Conservation (phyloP, 2,113 vertebrate genomes). For the Caranx melampygus region DNA sequence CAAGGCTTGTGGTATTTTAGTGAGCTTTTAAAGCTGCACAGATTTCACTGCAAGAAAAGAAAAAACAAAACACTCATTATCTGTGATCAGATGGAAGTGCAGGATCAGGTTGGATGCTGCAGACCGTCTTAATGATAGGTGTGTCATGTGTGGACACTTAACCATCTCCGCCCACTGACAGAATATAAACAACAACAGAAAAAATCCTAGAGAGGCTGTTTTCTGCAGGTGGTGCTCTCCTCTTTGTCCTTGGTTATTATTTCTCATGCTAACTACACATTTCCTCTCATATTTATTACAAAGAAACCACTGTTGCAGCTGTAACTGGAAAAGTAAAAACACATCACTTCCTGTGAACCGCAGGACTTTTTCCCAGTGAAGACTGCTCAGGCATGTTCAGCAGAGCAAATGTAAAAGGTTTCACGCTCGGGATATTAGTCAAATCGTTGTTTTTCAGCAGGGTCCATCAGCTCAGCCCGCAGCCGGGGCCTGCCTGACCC, state of each 20-base stretch:
- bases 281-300: constrained; percentile 49
- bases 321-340: constrained; percentile 57
- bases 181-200: not conserved
- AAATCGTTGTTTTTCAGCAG: not conserved
- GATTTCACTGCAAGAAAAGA: not conserved
- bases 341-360: constrained; percentile 53
- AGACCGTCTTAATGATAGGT: not conserved
- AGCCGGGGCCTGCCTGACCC: constrained; percentile 62
- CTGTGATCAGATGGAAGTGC: constrained; percentile 9
- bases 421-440: constrained; percentile 4
- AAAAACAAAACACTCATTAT: constrained; percentile 1
- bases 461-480: constrained; percentile 27
- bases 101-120: constrained; percentile 11
- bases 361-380: constrained; percentile 36
- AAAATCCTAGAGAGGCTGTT: not conserved
- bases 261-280: constrained; percentile 38
- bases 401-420: constrained; percentile 29
- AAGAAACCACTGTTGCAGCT: constrained; percentile 54
- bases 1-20: constrained; percentile 25
- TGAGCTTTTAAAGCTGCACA: not conserved
- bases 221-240: constrained; percentile 44
- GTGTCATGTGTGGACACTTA: not conserved
- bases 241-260: constrained; percentile 28
- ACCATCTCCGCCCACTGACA: not conserved
- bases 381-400: constrained; percentile 13